These are phyloP conservation scores for Lycorma delicatula DNA, from an alignment of 1,140 invertebrate genomes.

Conservation along the genomic window DNA sequence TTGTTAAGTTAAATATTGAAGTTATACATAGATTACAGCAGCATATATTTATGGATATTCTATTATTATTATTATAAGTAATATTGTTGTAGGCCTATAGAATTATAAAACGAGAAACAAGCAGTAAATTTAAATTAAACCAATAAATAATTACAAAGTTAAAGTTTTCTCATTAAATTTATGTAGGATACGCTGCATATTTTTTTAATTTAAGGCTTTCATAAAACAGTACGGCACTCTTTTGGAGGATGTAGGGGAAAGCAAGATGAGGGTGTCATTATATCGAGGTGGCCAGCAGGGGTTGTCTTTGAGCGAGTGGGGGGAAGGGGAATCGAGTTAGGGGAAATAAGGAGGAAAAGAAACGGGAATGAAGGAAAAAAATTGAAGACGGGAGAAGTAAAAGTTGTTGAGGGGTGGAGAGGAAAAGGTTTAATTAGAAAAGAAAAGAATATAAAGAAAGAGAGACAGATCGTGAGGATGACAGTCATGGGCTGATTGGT, in stretches of 20 bases:
- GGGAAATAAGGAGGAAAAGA: not conserved
- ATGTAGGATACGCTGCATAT: too few species aligned
- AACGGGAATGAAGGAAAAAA: not conserved
- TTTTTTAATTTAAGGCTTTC: too few species aligned
- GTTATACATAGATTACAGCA: too few species aligned
- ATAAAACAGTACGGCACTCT: too few species aligned
- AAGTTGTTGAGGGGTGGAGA: not conserved
- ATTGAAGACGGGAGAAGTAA: not conserved
- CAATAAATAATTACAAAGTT: too few species aligned
- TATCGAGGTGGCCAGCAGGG: not conserved
- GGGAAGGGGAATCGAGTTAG: not conserved
- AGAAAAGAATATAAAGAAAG: not conserved
- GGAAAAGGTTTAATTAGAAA: not conserved
- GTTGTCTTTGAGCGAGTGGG: not conserved
- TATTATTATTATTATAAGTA: too few species aligned
- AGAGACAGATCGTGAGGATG: not conserved
- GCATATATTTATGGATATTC: too few species aligned
- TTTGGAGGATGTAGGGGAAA: not conserved
- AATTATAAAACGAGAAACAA: too few species aligned
- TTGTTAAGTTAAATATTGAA: too few species aligned
- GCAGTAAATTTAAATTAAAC: too few species aligned
- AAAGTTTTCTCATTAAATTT: too few species aligned
- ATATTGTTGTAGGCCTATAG: too few species aligned
- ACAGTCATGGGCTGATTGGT: not conserved
- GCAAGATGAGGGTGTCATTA: not conserved